Evolutionary conservation across 1,140 invertebrate genomes (phyloP).

Genomic region (Diorhabda sublineata): DNA sequence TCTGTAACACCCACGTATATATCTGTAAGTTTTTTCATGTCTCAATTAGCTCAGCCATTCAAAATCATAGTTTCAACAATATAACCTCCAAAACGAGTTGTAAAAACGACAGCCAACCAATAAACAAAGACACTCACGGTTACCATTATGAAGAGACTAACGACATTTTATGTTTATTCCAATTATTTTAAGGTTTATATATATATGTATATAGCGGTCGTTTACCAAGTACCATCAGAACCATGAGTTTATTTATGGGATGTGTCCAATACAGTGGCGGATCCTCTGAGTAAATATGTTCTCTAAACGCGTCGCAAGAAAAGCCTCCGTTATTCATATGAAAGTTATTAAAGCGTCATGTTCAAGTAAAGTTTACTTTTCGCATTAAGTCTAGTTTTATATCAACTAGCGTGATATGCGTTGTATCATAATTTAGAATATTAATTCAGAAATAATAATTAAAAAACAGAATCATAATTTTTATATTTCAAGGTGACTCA

Average conservation of each 20-base stretch:
- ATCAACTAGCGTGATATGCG: no score
- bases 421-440: no score
- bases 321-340: no score
- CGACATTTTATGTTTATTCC: slow-evolving; percentile 22
- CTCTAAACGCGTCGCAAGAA: no score
- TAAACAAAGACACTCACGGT: slow-evolving; percentile 13
- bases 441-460: no score
- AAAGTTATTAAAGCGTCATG: no score
- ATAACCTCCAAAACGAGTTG: slow-evolving; percentile 6
- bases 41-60: slow-evolving; percentile 7
- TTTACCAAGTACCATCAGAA: slow-evolving; percentile 8
- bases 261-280: background rate
- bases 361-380: no score
- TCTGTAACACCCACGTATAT: background rate
- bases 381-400: no score
- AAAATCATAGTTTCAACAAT: background rate
- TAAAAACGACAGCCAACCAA: slow-evolving; percentile 5
- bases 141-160: slow-evolving; percentile 7
- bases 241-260: background rate
- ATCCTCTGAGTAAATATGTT: no score
- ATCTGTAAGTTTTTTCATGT: background rate
- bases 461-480: no score
- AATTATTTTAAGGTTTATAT: slow-evolving; percentile 15
- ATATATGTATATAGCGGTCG: slow-evolving; percentile 6
- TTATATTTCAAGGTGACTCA: no score